Conservation (phyloP, 2,113 vertebrate species). For the Pangasianodon gigas region DNA sequence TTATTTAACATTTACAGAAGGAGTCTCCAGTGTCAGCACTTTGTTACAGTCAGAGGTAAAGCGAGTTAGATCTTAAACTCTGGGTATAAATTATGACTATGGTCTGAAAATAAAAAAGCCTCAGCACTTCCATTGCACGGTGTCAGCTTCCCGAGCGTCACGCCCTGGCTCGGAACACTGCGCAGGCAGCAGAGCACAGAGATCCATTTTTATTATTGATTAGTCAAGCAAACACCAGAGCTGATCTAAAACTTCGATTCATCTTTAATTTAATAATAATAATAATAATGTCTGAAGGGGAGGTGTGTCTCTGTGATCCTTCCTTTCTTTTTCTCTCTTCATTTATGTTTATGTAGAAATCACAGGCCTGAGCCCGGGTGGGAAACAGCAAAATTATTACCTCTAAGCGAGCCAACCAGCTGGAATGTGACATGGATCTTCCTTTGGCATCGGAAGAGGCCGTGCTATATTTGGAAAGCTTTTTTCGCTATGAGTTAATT, state of each 20-base stretch:
- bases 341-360: neutral
- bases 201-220: neutral
- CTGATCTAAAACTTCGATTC: neutral
- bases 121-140: neutral
- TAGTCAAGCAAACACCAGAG: neutral
- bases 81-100: neutral
- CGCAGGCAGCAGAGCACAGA: neutral
- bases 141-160: neutral
- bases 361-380: neutral
- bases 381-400: neutral
- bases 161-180: neutral
- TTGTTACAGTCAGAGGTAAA: too few species aligned
- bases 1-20: too few species aligned
- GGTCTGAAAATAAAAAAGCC: neutral
- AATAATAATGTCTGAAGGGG: neutral
- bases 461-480: slow-evolving; percentile 13
- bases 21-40: too few species aligned
- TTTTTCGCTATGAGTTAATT: neutral
- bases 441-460: neutral
- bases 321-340: too few species aligned
- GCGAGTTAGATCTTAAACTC: neutral
- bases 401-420: neutral
- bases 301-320: neutral
- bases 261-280: neutral
- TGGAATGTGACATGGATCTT: neutral